Conservation (phyloP, 2,113 vertebrate genomes). For the Alosa alosa region DNA sequence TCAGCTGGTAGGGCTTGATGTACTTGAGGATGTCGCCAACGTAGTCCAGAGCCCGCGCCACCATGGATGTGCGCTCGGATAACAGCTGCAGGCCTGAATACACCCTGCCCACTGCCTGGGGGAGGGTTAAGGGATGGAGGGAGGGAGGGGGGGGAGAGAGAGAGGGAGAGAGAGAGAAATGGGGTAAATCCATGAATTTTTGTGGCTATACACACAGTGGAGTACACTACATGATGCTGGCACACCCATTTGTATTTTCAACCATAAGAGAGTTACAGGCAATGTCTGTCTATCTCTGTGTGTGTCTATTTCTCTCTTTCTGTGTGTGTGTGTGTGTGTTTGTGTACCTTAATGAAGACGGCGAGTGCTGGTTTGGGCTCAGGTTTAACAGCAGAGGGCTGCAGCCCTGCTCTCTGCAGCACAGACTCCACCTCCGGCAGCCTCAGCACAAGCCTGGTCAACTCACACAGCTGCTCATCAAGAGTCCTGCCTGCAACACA, state of each 20-base stretch:
- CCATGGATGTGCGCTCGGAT: conserved; percentile 85
- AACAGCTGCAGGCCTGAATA: conserved; percentile 80
- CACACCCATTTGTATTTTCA: too few relatives aligned
- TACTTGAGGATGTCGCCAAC: conserved; percentile 91
- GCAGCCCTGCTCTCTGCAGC: conserved; percentile 73
- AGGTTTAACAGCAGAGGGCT: conserved; percentile 58
- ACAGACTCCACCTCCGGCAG: conserved; percentile 85
- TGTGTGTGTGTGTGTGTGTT: neutral
- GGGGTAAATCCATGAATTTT: too few relatives aligned
- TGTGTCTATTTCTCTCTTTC: neutral
- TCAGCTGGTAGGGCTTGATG: conserved; percentile 87
- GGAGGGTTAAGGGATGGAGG: neutral
- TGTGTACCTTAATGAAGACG: conserved; percentile 88
- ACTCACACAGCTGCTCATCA: conserved; percentile 82
- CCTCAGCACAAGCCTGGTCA: conserved; percentile 86
- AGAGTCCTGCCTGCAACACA: conserved; percentile 72
- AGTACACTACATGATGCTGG: too few relatives aligned
- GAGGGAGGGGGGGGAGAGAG: conserved; percentile 41
- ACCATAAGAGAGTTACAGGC: too few relatives aligned
- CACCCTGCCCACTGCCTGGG: conserved; percentile 82
- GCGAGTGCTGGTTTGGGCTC: conserved; percentile 79
- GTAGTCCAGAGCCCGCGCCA: conserved; percentile 83
- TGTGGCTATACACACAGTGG: too few relatives aligned
- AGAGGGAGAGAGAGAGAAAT: neutral
- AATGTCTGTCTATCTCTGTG: neutral